These are phyloP conservation scores for Dendroctonus valens DNA, from an alignment of 1,140 invertebrate species.

Conservation along the genomic window DNA sequence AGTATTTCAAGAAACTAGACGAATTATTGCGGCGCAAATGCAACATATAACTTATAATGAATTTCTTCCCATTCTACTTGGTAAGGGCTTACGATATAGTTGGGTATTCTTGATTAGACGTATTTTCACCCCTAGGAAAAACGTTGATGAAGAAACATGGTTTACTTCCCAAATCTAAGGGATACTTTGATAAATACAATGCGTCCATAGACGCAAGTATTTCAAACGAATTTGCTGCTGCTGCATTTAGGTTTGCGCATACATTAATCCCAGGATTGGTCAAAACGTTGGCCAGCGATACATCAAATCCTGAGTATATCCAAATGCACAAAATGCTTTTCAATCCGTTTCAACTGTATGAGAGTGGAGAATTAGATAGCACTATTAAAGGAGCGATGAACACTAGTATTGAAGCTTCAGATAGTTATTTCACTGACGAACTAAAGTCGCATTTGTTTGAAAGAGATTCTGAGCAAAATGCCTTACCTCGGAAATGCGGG, in stretches of 20 bases:
- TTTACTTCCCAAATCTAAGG: conserved; percentile 59
- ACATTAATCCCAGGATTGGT: conserved; percentile 75
- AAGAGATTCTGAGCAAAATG: conserved; percentile 41
- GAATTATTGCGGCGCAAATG: conserved; percentile 78
- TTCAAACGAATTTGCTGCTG: conserved; percentile 87
- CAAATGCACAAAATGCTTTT: conserved; percentile 79
- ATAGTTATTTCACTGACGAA: conserved; percentile 68
- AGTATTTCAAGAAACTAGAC: conserved; percentile 75
- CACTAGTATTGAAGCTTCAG: conserved; percentile 66
- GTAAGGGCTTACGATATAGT: conserved; percentile 48
- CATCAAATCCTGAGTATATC: conserved; percentile 63
- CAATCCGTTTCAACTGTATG: conserved; percentile 77
- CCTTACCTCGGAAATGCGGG: conserved; percentile 55
- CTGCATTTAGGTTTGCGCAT: conserved; percentile 91
- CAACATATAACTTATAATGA: conserved; percentile 90
- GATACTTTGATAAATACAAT: conserved; percentile 70
- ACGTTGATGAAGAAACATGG: conserved; percentile 58
- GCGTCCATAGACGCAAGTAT: conserved; percentile 74
- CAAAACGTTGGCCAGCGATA: conserved; percentile 60
- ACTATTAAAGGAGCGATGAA: conserved; percentile 63
- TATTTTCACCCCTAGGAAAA: conserved; percentile 50
- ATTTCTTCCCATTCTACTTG: conserved; percentile 78
- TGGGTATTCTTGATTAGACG: conserved; percentile 11
- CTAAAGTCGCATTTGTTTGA: conserved; percentile 77
- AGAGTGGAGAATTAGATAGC: conserved; percentile 57